Conservation (phyloP, 1,140 invertebrate genomes). For the Drosophila nasuta region DNA sequence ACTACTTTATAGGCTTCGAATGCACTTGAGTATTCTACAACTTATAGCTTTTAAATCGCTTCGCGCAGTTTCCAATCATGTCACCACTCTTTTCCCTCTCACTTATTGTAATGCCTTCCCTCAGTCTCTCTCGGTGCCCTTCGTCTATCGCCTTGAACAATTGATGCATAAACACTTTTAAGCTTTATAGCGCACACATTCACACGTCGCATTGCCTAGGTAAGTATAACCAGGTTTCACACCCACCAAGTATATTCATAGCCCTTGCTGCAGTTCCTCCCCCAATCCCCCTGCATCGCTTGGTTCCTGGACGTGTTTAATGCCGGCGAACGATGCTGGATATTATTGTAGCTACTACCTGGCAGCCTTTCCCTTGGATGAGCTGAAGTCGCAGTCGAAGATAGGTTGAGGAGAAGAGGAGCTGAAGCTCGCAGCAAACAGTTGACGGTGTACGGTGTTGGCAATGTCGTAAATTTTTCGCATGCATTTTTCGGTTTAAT, state of each 20-base stretch:
- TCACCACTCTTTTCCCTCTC: neutral
- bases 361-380: slow-evolving; percentile 37
- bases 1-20: slow-evolving; percentile 6
- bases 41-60: slow-evolving; percentile 38
- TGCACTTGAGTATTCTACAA: slow-evolving; percentile 18
- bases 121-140: neutral
- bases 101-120: neutral
- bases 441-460: slow-evolving; percentile 60
- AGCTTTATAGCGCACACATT: slow-evolving; percentile 78
- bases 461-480: slow-evolving; percentile 83
- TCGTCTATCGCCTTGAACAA: slow-evolving; percentile 27
- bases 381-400: slow-evolving; percentile 5
- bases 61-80: slow-evolving; percentile 15
- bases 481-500: slow-evolving; percentile 84
- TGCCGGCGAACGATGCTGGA: slow-evolving; percentile 47
- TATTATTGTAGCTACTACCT: slow-evolving; percentile 55
- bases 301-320: slow-evolving; percentile 39
- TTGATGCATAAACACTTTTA: slow-evolving; percentile 78
- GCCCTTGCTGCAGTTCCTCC: neutral
- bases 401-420: slow-evolving; percentile 3
- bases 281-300: neutral
- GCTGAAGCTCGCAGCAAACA: neutral
- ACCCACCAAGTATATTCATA: slow-evolving; percentile 23
- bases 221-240: slow-evolving; percentile 26
- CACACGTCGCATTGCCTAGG: slow-evolving; percentile 69